Percentiles rank a stretch among this genome's conserved stretches.
Conservation (phyloP, 37 sponge, comb jelly and placozoan species). For the Chondrosia reniformis region DNA sequence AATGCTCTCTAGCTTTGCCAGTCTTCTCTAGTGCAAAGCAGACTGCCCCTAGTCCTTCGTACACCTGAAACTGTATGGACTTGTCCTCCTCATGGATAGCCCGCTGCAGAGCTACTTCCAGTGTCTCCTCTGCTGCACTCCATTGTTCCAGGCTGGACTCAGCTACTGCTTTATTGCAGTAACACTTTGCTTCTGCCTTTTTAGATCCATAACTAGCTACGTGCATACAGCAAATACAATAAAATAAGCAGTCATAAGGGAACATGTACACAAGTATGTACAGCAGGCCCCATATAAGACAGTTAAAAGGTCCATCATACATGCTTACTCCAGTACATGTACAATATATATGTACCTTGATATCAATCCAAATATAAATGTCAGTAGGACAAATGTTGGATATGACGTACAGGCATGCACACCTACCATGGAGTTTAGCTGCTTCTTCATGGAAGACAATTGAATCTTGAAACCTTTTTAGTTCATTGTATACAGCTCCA, state of each 20-base stretch:
- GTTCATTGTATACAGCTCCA: slow-evolving; percentile 77
- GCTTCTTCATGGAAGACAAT: slow-evolving; percentile 64
- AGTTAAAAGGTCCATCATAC: not conserved
- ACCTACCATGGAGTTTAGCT: slow-evolving; percentile 50
- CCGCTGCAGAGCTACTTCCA: slow-evolving; percentile 35
- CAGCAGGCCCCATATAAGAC: not conserved
- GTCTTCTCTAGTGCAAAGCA: slow-evolving; percentile 25
- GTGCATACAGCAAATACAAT: not conserved
- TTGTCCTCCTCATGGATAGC: slow-evolving; percentile 26
- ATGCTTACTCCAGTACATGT: not conserved
- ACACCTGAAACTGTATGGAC: slow-evolving; percentile 59
- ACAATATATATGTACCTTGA: not conserved
- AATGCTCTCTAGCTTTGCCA: slow-evolving; percentile 33
- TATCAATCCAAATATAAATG: too few relatives aligned
- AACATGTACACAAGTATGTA: slow-evolving; percentile 7
- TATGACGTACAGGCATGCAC: too few relatives aligned
- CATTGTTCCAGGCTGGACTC: slow-evolving; percentile 50
- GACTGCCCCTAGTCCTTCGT: slow-evolving; percentile 60
- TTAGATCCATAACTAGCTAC: slow-evolving; percentile 27
- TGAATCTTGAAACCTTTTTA: slow-evolving; percentile 41
- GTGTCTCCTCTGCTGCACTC: slow-evolving; percentile 19
- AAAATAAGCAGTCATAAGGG: not conserved
- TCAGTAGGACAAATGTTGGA: too few relatives aligned
- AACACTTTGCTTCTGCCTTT: slow-evolving; percentile 58
- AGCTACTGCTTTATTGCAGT: slow-evolving; percentile 69